These are phyloP conservation scores for Teleogryllus occipitalis DNA, from an alignment of 1,140 invertebrate genomes.

Conservation along the genomic window DNA sequence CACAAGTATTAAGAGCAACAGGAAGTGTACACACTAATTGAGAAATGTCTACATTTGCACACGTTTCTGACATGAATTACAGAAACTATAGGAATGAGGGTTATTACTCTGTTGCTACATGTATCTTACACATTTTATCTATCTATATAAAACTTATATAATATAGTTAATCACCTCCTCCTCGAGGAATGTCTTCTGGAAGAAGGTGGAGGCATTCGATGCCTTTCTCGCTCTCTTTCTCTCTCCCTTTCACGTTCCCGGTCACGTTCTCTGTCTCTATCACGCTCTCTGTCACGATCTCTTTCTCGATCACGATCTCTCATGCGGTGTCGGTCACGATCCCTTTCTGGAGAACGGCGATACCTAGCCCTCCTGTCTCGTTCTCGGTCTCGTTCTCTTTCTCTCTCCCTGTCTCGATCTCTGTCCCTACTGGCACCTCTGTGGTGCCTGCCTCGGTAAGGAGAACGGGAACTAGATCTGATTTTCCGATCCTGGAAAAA, in stretches of 20 bases:
- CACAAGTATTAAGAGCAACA: too few relatives aligned
- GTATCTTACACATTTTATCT: too few relatives aligned
- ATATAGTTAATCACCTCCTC: slow-evolving; percentile 7
- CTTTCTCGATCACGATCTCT: slow-evolving; percentile 23
- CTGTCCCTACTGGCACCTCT: slow-evolving; percentile 38
- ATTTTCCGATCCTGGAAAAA: slow-evolving; percentile 38
- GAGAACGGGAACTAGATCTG: slow-evolving; percentile 34
- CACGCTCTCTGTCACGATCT: slow-evolving; percentile 27
- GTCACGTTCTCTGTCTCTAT: slow-evolving; percentile 23
- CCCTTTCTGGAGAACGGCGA: slow-evolving; percentile 26
- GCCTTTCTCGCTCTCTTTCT: slow-evolving; percentile 25
- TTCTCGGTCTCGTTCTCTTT: slow-evolving; percentile 36
- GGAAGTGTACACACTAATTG: too few relatives aligned
- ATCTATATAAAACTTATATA: neutral
- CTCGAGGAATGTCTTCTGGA: slow-evolving; percentile 1
- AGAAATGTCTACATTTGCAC: too few relatives aligned
- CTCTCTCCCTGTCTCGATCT: slow-evolving; percentile 38
- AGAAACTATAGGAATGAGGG: too few relatives aligned
- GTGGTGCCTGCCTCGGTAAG: slow-evolving; percentile 29
- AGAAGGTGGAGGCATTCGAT: slow-evolving; percentile 16
- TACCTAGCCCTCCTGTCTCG: slow-evolving; percentile 19
- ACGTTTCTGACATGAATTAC: too few relatives aligned
- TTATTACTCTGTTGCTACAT: too few relatives aligned
- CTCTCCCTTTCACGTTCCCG: slow-evolving; percentile 26
- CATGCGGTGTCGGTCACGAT: slow-evolving; percentile 23